Percentiles rank a stretch among this genome's conserved stretches.
These are phyloP conservation scores for Buceros bicornis DNA, from an alignment of 2,797 vertebrate species.

Conservation along the genomic window DNA sequence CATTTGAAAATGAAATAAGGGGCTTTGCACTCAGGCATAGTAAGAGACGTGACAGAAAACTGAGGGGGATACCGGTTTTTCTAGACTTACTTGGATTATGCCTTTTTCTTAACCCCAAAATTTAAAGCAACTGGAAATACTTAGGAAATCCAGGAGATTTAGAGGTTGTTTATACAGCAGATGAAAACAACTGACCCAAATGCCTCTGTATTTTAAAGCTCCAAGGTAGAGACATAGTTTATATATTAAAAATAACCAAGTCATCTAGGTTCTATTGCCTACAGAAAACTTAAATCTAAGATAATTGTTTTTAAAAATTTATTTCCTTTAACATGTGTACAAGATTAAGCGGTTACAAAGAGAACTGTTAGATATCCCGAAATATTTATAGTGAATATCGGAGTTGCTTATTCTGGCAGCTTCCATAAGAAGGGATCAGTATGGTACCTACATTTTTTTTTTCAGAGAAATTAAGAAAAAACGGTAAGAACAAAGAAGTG, in stretches of 20 bases:
- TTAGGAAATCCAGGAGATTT: conserved; percentile 48
- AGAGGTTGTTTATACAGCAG: conserved; percentile 44
- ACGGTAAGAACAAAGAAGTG: background rate
- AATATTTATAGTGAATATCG: conserved; percentile 43
- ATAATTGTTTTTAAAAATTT: conserved; percentile 55
- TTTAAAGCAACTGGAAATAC: conserved; percentile 59
- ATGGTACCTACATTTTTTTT: background rate
- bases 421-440: conserved; percentile 34
- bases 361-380: conserved; percentile 58
- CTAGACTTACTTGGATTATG: background rate
- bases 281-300: conserved; percentile 62
- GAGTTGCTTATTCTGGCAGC: conserved; percentile 60
- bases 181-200: conserved; percentile 59
- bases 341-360: conserved; percentile 58
- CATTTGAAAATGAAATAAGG: background rate
- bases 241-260: conserved; percentile 57
- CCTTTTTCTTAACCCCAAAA: conserved; percentile 11
- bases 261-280: conserved; percentile 11
- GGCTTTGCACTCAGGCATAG: background rate
- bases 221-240: conserved; percentile 10
- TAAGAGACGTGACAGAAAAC: background rate
- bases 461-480: conserved; percentile 5
- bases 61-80: background rate
- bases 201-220: conserved; percentile 51
- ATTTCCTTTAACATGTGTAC: conserved; percentile 71